Percentiles rank a stretch among this genome's conserved stretches.
Evolutionary conservation across 2,797 vertebrate species (phyloP).

Genomic region (Lacerta bilineata): DNA sequence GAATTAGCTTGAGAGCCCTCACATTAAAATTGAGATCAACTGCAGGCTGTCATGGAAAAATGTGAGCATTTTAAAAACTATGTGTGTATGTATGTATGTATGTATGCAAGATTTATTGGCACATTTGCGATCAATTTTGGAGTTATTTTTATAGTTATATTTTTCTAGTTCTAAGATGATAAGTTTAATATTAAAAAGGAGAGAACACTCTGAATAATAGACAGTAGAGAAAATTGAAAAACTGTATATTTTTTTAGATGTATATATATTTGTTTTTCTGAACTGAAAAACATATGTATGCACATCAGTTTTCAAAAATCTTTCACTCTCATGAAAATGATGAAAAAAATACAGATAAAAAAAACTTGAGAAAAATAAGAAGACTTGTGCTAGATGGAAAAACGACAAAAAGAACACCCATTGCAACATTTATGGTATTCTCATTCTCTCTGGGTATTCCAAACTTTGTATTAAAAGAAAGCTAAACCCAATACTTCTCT

Average conservation of each 20-base stretch:
- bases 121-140: background rate
- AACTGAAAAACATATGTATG: background rate
- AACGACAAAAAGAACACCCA: background rate
- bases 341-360: background rate
- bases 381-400: slow-evolving; percentile 14
- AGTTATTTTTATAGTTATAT: background rate
- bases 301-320: background rate
- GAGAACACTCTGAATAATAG: slow-evolving; percentile 14
- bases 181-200: background rate
- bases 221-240: background rate
- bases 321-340: background rate
- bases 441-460: no score
- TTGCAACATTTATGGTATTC: background rate
- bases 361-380: slow-evolving; percentile 5
- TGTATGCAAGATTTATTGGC: slow-evolving; percentile 31
- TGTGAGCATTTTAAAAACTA: background rate
- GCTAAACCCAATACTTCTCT: background rate
- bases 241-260: background rate
- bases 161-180: background rate
- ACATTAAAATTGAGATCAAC: slow-evolving; percentile 22
- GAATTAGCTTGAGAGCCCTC: slow-evolving; percentile 18
- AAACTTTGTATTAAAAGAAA: background rate
- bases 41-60: slow-evolving; percentile 15
- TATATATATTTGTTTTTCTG: background rate
- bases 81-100: no score